A percentile compares a stretch with the other conserved stretches of the same genome.
Conservation (phyloP, 2,113 vertebrate genomes). For the Dunckerocampus dactyliophorus region DNA sequence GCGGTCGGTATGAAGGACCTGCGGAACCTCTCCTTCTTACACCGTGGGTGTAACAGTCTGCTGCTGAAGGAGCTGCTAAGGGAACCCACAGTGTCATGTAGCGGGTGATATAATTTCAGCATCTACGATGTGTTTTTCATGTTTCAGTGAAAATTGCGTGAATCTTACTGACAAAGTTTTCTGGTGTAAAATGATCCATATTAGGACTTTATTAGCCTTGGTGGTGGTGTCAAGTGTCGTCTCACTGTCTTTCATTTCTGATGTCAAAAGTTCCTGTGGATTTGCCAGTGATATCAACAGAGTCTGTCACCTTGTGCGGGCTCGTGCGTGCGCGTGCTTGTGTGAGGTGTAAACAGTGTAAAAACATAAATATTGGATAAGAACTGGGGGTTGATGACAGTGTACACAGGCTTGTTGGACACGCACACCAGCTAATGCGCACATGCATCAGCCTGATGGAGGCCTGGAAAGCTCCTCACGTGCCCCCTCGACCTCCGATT, state of each 20-base stretch:
- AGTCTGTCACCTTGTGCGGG: background rate
- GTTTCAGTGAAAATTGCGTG: background rate
- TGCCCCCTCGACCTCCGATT: constrained; percentile 7
- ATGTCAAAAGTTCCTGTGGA: background rate
- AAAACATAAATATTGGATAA: constrained; percentile 49
- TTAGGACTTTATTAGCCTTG: too few species aligned
- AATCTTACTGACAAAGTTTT: background rate
- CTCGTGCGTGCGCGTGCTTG: background rate
- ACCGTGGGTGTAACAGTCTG: too few species aligned
- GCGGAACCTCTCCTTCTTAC: too few species aligned
- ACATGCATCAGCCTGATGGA: background rate
- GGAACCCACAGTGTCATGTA: too few species aligned
- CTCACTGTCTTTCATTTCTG: background rate
- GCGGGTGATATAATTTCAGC: too few species aligned
- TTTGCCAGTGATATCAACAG: background rate
- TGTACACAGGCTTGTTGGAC: constrained; percentile 40
- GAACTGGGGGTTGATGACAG: constrained; percentile 41
- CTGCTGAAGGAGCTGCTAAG: too few species aligned
- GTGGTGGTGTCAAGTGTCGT: too few species aligned
- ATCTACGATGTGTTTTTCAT: too few species aligned
- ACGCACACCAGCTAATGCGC: background rate
- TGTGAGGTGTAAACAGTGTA: constrained; percentile 48
- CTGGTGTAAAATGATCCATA: background rate
- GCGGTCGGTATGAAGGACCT: too few species aligned
- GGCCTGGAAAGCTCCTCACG: background rate